Base-by-base conservation (phyloP, 2,113 vertebrate species). In the Oncorhynchus tshawytscha region DNA sequence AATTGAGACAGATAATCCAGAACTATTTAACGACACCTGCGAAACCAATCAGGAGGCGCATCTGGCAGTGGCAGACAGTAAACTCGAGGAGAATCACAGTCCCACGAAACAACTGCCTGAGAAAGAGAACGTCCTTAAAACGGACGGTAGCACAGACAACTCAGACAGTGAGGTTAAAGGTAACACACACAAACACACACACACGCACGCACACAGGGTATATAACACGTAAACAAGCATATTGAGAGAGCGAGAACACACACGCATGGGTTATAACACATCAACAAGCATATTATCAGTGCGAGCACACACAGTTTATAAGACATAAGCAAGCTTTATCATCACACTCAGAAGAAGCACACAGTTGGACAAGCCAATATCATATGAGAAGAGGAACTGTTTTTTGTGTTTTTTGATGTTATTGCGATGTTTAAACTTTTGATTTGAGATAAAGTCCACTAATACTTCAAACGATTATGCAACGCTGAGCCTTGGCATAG, bases 91-190 rank as follows among this genome's bases (percentile, higher is more conserved):
- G 76, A 92, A 92, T 77, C 82, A 83, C 88, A 81, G 82, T 20
- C 29, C 85, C 4, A 90, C 89, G 67, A 92, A 31, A 93, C 93
- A 88, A 71, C 75, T 34, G 85, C 83, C 71, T 39, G 93, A 93
- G 16, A 80, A 75, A 67, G 92, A 94, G 71, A 89, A 92, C 34
- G 59, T 74, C 59, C 72, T 78, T 78, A 84, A 77, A 34, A 92
- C 92, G 82, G 81, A 79, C 67, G 88, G 85, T 85, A 95, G 93
- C 81, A 90, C 92, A 72, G 94, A 94, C 71, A 94, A 92, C 72
- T 95, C 94, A 57, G 94, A 95, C 82, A 91, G 87, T 73, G 94
- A 95, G 86, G 92, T 90, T 0, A 95, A 95, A 95, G 94, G 94
- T 94, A 94, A 94, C 67, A 5, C 39, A 72, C 73, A 67, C 73